Conservation (phyloP, 2,888 invertebrate species). For the Junonia oenone region DNA sequence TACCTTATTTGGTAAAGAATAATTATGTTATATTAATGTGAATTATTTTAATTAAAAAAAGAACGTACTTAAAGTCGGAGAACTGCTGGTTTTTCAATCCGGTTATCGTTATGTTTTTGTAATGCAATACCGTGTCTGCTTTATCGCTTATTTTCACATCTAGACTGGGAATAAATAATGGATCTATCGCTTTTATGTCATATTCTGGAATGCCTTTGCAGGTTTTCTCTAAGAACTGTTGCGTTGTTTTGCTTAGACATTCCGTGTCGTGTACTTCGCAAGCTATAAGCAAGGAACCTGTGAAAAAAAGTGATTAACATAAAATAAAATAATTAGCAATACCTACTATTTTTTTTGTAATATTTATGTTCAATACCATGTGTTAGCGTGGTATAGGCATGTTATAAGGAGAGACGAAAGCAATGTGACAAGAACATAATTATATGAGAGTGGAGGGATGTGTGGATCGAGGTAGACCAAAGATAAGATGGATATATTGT, state of each 20-base stretch:
- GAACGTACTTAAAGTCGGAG: constrained; percentile 53
- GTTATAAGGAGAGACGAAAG: too few species aligned
- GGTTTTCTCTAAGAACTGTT: constrained; percentile 52
- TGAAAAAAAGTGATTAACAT: constrained; percentile 6
- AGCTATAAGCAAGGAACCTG: constrained; percentile 39
- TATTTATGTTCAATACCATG: too few species aligned
- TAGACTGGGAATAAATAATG: constrained; percentile 43
- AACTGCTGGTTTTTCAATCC: constrained; percentile 54
- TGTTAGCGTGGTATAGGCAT: too few species aligned
- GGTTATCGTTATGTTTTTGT: constrained; percentile 49
- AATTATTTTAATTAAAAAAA: background rate
- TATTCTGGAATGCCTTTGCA: constrained; percentile 45
- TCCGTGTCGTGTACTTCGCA: constrained; percentile 51
- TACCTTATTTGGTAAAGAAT: too few species aligned
- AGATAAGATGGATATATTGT: too few species aligned
- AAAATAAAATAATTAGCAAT: background rate
- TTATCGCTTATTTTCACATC: constrained; percentile 37
- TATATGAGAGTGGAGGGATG: too few species aligned
- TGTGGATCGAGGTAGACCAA: too few species aligned
- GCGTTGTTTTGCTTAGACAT: constrained; percentile 53
- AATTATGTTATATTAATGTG: too few species aligned
- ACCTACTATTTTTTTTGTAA: too few species aligned
- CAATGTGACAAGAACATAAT: too few species aligned
- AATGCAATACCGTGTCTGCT: constrained; percentile 40
- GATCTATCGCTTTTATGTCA: constrained; percentile 51